These are phyloP conservation scores for Anisognathus igniventris DNA, from an alignment of 2,797 vertebrate genomes.

Conservation along the genomic window DNA sequence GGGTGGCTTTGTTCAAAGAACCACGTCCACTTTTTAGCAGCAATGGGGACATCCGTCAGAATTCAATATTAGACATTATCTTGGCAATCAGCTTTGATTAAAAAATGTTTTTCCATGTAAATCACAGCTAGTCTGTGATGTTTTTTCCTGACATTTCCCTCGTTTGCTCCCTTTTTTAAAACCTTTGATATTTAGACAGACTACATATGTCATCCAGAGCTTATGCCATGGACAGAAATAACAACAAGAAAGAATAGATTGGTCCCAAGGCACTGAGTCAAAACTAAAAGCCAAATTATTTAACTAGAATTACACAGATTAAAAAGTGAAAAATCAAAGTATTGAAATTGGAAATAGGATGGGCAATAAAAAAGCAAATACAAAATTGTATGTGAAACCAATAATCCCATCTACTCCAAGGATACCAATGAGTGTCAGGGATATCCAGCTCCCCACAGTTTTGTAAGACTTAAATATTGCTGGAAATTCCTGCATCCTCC, in stretches of 20 bases:
- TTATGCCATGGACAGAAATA: conserved; percentile 3
- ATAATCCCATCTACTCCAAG: neutral
- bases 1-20: neutral
- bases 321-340: neutral
- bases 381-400: neutral
- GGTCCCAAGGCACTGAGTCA: neutral
- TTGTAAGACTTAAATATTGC: neutral
- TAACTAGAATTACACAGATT: conserved; percentile 2
- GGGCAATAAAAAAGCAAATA: neutral
- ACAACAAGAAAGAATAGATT: neutral
- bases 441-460: neutral
- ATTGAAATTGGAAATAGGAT: neutral
- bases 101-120: neutral
- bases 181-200: conserved; percentile 27
- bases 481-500: neutral
- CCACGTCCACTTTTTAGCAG: neutral
- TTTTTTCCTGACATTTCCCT: neutral
- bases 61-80: neutral
- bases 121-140: neutral
- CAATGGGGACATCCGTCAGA: neutral
- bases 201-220: conserved; percentile 1
- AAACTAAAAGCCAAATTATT: conserved; percentile 12
- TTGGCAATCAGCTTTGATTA: neutral
- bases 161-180: neutral
- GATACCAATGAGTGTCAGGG: neutral